Evolutionary conservation across 2,888 invertebrate genomes (phyloP).

Genomic region (Dryomyza anilis): DNA sequence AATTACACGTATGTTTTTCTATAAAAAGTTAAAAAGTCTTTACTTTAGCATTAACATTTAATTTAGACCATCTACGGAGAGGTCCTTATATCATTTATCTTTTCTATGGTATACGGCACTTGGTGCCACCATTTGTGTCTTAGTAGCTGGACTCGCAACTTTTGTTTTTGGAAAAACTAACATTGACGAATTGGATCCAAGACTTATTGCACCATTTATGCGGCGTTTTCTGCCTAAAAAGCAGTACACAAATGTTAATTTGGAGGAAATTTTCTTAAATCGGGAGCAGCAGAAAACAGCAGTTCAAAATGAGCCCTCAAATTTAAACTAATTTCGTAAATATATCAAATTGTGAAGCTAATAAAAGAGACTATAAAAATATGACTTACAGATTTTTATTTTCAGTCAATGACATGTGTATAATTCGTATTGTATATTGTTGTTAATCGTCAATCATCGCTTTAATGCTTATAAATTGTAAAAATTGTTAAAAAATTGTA

Average conservation of each 20-base stretch:
- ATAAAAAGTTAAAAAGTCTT: background rate
- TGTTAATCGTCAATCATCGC: background rate
- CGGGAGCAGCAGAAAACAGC: background rate
- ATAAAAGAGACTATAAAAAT: too few species aligned
- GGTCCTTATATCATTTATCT: slow-evolving; percentile 67
- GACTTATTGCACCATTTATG: slow-evolving; percentile 70
- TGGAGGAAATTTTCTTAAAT: slow-evolving; percentile 44
- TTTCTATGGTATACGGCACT: slow-evolving; percentile 75
- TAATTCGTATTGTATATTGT: too few species aligned
- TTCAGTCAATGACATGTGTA: too few species aligned
- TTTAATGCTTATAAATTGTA: background rate
- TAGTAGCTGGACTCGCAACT: slow-evolving; percentile 67
- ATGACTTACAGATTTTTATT: too few species aligned
- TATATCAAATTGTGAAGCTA: too few species aligned
- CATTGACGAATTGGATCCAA: slow-evolving; percentile 65
- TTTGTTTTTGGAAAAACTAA: slow-evolving; percentile 64
- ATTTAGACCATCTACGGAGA: slow-evolving; percentile 45
- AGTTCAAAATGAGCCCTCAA: too few species aligned
- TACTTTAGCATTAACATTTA: background rate
- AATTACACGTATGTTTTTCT: slow-evolving; percentile 42
- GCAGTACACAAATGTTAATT: slow-evolving; percentile 36
- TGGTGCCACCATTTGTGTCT: slow-evolving; percentile 68
- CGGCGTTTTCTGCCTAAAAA: slow-evolving; percentile 62
- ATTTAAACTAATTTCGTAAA: too few species aligned
- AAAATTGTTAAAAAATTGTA: background rate